Percentiles rank a stretch among this genome's conserved stretches.
Conservation (phyloP, 2,888 invertebrate genomes). For the Halictus quadricinctus region DNA sequence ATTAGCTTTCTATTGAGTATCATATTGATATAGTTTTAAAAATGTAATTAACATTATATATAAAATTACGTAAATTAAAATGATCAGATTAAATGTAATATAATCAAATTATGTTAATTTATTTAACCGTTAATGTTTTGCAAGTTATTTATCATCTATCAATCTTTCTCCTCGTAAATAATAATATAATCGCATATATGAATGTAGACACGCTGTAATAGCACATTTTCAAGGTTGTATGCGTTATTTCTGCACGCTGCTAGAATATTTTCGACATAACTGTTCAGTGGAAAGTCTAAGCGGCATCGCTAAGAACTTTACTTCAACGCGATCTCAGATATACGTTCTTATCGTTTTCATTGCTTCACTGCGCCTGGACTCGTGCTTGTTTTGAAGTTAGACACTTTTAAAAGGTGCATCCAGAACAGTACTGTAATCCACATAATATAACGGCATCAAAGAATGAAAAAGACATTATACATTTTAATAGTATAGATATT, state of each 20-base stretch:
- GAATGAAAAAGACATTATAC: background rate
- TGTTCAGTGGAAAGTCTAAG: background rate
- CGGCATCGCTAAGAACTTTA: background rate
- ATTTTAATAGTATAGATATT: background rate
- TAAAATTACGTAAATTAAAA: background rate
- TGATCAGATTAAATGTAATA: background rate
- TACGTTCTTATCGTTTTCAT: constrained; percentile 29
- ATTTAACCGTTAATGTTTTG: background rate
- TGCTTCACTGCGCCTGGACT: constrained; percentile 22
- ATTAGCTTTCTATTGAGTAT: no score
- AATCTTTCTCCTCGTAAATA: background rate
- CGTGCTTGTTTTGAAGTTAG: constrained; percentile 9
- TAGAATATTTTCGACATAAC: background rate
- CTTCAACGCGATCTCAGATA: background rate
- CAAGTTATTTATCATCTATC: no score
- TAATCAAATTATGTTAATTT: background rate
- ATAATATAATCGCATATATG: background rate
- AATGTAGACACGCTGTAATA: background rate
- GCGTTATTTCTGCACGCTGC: background rate
- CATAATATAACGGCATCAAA: background rate
- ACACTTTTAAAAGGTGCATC: constrained; percentile 23
- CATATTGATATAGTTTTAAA: no score
- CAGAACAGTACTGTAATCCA: no score
- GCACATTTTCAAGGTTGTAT: background rate
- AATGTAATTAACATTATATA: no score